These are phyloP conservation scores for Amphiprion clarkii DNA, from an alignment of 2,797 vertebrate species.

Conservation along the genomic window DNA sequence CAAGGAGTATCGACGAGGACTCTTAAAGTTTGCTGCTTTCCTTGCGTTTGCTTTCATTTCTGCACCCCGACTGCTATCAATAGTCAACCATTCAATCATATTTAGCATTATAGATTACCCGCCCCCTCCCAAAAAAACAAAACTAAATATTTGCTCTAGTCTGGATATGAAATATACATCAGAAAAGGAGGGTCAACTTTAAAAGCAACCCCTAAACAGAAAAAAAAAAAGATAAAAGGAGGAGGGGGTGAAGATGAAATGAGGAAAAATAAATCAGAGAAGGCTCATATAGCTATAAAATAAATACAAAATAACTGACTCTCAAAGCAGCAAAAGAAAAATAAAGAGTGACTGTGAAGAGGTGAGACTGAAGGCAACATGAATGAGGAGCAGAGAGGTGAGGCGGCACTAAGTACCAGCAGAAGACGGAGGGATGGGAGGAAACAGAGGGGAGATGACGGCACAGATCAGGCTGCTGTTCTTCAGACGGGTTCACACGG, in stretches of 20 bases:
- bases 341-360: conserved; percentile 33
- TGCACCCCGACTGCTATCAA: conserved; percentile 53
- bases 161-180: conserved; percentile 86
- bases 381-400: conserved; percentile 42
- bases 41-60: conserved; percentile 47
- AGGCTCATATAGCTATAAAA: conserved; percentile 78
- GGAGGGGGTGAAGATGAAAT: not conserved
- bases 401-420: conserved; percentile 45
- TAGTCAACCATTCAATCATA: conserved; percentile 56
- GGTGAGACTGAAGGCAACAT: conserved; percentile 74
- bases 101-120: conserved; percentile 47
- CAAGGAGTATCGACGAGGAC: conserved; percentile 7
- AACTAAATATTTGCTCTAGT: conserved; percentile 80
- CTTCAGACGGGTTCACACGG: conserved; percentile 40
- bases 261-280: conserved; percentile 56
- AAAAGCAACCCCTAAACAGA: conserved; percentile 71
- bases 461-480: conserved; percentile 41
- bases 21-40: conserved; percentile 23
- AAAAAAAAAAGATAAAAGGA: conserved; percentile 63
- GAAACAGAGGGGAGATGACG: conserved; percentile 5
- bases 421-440: conserved; percentile 57
- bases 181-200: conserved; percentile 65
- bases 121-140: conserved; percentile 34
- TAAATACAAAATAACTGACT: conserved; percentile 86
- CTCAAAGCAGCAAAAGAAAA: conserved; percentile 74